A percentile compares a stretch with the other conserved stretches of the same genome.
Conservation (phyloP, 2,113 vertebrate genomes). For the Oncorhynchus tshawytscha region DNA sequence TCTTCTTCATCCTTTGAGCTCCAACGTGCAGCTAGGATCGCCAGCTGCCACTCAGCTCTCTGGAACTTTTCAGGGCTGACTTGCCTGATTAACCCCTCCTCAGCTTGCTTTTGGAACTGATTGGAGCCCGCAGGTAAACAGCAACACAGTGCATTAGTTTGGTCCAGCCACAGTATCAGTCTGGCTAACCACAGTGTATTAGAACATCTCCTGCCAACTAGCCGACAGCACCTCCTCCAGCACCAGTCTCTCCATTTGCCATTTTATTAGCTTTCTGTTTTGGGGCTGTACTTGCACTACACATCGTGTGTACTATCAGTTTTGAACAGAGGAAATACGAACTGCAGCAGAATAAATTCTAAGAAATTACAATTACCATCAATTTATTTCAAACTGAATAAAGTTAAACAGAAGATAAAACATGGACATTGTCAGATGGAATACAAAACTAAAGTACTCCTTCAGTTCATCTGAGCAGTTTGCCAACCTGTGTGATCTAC, state of each 20-base stretch:
- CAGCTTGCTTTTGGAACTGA: conserved; percentile 5
- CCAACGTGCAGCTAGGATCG: neutral
- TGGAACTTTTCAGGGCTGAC: neutral
- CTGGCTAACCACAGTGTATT: neutral
- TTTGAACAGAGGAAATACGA: conserved; percentile 41
- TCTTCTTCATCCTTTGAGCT: conserved; percentile 41
- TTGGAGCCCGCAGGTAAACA: conserved; percentile 23
- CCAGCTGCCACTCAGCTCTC: conserved; percentile 12
- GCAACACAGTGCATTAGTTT: neutral
- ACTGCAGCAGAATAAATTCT: conserved; percentile 5
- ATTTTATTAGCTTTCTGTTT: conserved; percentile 35
- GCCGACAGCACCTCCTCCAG: neutral
- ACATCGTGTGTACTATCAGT: conserved; percentile 28
- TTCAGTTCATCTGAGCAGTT: neutral
- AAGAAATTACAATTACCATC: conserved; percentile 32
- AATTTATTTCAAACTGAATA: conserved; percentile 57
- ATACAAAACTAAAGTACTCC: neutral
- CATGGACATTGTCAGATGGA: conserved; percentile 48
- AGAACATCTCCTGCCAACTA: neutral
- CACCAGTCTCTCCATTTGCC: neutral
- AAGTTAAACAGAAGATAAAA: conserved; percentile 51
- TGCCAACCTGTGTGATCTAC: neutral
- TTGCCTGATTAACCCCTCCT: conserved; percentile 22
- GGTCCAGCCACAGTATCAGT: too few relatives aligned
- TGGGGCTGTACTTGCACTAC: conserved; percentile 12